Conservation (phyloP, 2,797 vertebrate species). For the Setipinna tenuifilis region DNA sequence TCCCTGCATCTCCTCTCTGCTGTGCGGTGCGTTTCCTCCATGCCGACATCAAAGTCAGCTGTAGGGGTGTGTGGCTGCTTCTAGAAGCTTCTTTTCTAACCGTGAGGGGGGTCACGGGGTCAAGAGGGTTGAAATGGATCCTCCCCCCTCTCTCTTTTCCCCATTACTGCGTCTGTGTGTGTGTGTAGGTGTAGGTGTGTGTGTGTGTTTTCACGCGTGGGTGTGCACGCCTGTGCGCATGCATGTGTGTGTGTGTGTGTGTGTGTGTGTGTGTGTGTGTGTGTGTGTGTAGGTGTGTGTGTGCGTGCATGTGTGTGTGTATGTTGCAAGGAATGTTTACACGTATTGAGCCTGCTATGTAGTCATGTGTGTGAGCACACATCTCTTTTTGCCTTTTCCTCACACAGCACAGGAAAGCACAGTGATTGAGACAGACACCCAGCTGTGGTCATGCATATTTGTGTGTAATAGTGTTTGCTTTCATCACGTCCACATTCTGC, state of each 20-base stretch:
- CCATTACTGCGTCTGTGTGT: constrained; percentile 28
- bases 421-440: neutral
- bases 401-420: neutral
- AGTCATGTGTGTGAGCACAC: neutral
- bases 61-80: neutral
- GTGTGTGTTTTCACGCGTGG: neutral
- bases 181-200: constrained; percentile 26
- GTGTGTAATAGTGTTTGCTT: neutral
- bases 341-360: neutral
- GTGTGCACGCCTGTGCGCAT: neutral
- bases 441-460: neutral
- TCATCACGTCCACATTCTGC: neutral
- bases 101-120: constrained; percentile 63
- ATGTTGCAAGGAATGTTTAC: neutral
- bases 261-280: too few relatives aligned
- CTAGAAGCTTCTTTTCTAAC: neutral
- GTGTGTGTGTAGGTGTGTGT: neutral
- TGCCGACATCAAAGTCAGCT: neutral
- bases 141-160: constrained; percentile 40
- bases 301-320: constrained; percentile 35
- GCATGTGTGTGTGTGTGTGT: neutral
- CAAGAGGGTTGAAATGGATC: constrained; percentile 76
- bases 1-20: neutral
- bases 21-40: neutral
- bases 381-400: neutral